Base-by-base conservation (phyloP, 2,888 invertebrate genomes). In the Drosophila limbata region DNA sequence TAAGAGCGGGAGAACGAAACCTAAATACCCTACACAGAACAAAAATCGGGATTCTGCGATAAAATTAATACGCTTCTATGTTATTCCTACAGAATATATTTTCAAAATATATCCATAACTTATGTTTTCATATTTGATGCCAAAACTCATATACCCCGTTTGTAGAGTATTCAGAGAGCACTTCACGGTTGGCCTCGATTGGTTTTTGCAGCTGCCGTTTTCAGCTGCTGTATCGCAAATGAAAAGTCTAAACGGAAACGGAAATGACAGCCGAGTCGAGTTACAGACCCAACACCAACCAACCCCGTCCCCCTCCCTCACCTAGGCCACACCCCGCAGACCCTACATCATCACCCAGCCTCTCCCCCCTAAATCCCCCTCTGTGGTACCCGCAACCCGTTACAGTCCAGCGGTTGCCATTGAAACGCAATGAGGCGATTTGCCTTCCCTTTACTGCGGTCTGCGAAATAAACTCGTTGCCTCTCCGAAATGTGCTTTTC, bases 381-480 rank as follows among this genome's bases (percentile, higher is more conserved):
- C 4, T 2, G 25, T 11, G 28, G 17, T 3, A 9, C 4, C 35
- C 45, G n/a, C 55, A 55, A 55, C 55, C 51, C 51, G 44, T 75
- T 63, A 50, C 68, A 62, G 77, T 62, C 60, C 72, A 72, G 62
- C 72, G 64, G 50, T 63, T 69, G 77, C 70, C 74, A 77, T 77
- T 77, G 77, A 74, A 77, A 77, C 60, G 77, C 77, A 73, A 64
- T 77, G 77, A 77, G 66, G 61, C 77, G 67, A 64, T 56, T 47
- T 56, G 56, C 56, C 60, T 68, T 69, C 69, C 66, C 48, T 66
- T 77, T 67, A 61, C 65, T 70, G 77, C 39, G 77, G 77, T 73
- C 63, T 53, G 25, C 59, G 52, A 44, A 61, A 57, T 66, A 50
- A 61, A 55, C 53, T 50, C 53, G 44, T 62, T 53, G 8, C 9